A percentile compares a stretch with the other conserved stretches of the same genome.
phyloP scores from a whole-genome alignment of 1,140 invertebrate genomes.

The Druon quercuslanigerum region DNA sequence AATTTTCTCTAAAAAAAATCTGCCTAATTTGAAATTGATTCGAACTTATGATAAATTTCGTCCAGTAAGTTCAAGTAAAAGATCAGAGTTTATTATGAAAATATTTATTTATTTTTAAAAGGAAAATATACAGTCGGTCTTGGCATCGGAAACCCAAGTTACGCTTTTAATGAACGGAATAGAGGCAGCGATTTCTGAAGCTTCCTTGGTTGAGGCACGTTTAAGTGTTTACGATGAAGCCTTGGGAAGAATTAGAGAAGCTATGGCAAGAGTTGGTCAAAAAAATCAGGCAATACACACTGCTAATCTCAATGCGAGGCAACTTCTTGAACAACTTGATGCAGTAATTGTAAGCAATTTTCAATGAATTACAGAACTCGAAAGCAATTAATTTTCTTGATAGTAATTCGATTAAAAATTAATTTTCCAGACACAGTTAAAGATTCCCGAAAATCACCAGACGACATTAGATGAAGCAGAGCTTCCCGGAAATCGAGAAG shows the following conservation, averaged over 20 bases:
- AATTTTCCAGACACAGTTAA: slow-evolving; percentile 79
- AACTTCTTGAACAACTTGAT: slow-evolving; percentile 86
- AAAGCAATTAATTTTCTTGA: not conserved
- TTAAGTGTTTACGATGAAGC: slow-evolving; percentile 87
- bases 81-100: not conserved
- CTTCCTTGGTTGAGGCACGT: slow-evolving; percentile 84
- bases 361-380: not conserved
- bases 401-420: slow-evolving; percentile 16
- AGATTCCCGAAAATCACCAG: slow-evolving; percentile 84
- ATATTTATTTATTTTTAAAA: slow-evolving; percentile 60
- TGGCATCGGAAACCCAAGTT: slow-evolving; percentile 89
- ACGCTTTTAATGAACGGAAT: slow-evolving; percentile 90
- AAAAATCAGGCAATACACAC: slow-evolving; percentile 93
- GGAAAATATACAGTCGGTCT: slow-evolving; percentile 91
- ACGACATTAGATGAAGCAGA: slow-evolving; percentile 85
- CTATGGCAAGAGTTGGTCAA: slow-evolving; percentile 93
- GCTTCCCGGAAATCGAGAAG: slow-evolving; percentile 82
- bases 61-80: not conserved
- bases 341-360: slow-evolving; percentile 83
- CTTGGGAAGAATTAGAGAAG: slow-evolving; percentile 87
- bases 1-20: no score
- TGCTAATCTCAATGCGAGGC: slow-evolving; percentile 89
- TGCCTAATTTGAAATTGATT: no score
- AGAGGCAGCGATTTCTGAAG: slow-evolving; percentile 86
- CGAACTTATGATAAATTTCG: no score